These are phyloP conservation scores for Tachypleus tridentatus DNA, from an alignment of 1,140 invertebrate species.

Conservation along the genomic window DNA sequence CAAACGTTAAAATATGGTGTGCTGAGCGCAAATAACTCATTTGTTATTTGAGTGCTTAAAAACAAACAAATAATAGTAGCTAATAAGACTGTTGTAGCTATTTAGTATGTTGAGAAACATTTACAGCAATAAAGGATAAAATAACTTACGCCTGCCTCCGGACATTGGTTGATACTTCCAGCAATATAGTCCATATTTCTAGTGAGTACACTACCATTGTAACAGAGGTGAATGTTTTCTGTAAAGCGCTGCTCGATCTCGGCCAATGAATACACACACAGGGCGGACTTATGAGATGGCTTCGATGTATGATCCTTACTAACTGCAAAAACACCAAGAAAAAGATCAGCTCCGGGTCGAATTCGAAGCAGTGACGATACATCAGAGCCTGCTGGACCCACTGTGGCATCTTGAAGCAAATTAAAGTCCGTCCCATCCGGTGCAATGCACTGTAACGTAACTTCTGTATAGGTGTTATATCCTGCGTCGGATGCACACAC, in stretches of 20 bases:
- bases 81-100: no score
- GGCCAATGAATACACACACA: conserved; percentile 51
- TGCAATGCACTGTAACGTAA: conserved; percentile 71
- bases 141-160: conserved; percentile 54
- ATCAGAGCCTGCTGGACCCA: conserved; percentile 63
- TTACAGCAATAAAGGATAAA: conserved; percentile 9
- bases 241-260: conserved; percentile 87
- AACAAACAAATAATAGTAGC: no score
- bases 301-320: conserved; percentile 68
- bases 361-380: conserved; percentile 67
- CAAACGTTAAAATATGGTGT: no score
- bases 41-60: no score
- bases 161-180: conserved; percentile 77
- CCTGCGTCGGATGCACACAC: conserved; percentile 88
- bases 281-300: conserved; percentile 57
- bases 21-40: no score
- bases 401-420: conserved; percentile 77
- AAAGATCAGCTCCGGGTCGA: conserved; percentile 55
- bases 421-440: conserved; percentile 57
- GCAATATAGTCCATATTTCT: conserved; percentile 88
- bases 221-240: conserved; percentile 93
- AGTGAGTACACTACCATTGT: conserved; percentile 81
- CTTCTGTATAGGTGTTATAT: conserved; percentile 86
- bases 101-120: no score
- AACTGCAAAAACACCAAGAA: conserved; percentile 72